Conservation (phyloP, 2,888 invertebrate species). For the Lottia scabra region DNA sequence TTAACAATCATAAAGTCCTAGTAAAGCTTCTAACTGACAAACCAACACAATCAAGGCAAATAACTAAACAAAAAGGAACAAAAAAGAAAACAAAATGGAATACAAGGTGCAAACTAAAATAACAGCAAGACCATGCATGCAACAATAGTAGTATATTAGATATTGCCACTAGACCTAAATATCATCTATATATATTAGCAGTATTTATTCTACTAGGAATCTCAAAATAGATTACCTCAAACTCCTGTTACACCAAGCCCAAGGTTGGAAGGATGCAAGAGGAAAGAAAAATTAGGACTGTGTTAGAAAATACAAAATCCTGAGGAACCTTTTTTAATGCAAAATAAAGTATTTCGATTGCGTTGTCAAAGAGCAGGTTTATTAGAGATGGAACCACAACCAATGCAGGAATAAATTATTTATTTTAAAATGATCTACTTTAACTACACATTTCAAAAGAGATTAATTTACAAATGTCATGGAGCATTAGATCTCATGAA, state of each 20-base stretch:
- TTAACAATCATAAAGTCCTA: not conserved
- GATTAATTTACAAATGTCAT: no score
- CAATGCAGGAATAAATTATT: no score
- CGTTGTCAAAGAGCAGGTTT: no score
- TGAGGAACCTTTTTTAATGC: no score
- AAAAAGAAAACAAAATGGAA: not conserved
- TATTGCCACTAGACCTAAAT: not conserved
- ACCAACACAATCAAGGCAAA: not conserved
- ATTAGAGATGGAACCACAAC: no score
- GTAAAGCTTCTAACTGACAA: not conserved
- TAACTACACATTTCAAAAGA: no score
- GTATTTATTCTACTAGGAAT: not conserved
- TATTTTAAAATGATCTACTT: no score
- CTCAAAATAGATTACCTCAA: slow-evolving; percentile 49
- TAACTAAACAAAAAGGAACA: not conserved
- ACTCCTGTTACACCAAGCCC: slow-evolving; percentile 52
- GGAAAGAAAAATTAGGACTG: slow-evolving; percentile 42
- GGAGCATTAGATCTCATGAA: no score
- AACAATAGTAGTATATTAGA: not conserved
- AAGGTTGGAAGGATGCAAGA: slow-evolving; percentile 47
- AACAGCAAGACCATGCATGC: slow-evolving; percentile 4
- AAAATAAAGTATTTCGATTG: no score
- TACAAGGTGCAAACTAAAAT: slow-evolving; percentile 9
- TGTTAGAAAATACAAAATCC: not conserved
- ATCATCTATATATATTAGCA: not conserved